Conservation (phyloP, 2,888 invertebrate genomes). For the Conops quadrifasciatus region DNA sequence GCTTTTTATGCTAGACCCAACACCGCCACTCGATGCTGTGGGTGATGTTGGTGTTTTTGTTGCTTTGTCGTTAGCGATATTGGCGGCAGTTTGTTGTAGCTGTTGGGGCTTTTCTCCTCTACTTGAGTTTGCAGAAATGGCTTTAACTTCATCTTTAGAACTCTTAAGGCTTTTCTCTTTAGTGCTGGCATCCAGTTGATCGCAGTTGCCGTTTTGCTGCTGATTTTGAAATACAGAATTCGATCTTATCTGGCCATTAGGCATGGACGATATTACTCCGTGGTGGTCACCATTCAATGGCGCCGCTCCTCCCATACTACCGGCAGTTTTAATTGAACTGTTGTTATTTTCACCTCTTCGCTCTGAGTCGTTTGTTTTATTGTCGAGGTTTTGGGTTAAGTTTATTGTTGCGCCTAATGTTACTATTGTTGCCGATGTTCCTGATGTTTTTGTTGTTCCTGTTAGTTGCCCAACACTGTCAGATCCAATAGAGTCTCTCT, state of each 20-base stretch:
- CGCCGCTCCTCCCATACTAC: background rate
- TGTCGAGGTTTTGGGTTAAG: background rate
- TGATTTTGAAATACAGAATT: background rate
- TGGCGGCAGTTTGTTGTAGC: background rate
- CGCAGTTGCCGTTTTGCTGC: conserved; percentile 36
- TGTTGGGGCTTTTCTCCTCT: background rate
- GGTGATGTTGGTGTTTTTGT: conserved; percentile 11
- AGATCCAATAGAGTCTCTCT: background rate
- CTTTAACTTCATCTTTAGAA: conserved; percentile 7
- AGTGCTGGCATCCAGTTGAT: conserved; percentile 51
- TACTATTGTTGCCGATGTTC: background rate
- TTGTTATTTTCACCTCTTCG: conserved; percentile 16
- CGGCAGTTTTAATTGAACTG: conserved; percentile 34
- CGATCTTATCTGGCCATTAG: conserved; percentile 1
- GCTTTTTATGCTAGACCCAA: conserved; percentile 12
- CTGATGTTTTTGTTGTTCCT: background rate
- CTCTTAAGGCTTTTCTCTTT: background rate
- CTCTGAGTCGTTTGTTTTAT: background rate
- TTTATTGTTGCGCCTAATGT: background rate
- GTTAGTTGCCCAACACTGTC: background rate
- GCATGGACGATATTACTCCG: conserved; percentile 26
- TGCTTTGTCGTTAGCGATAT: conserved; percentile 24
- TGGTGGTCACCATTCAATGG: conserved; percentile 13
- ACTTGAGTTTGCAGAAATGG: background rate
- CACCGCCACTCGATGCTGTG: conserved; percentile 19